Percentiles rank a stretch among this genome's conserved stretches.
These are phyloP conservation scores for Ceyx melanurus DNA, from an alignment of 2,113 vertebrate species.

Conservation along the genomic window DNA sequence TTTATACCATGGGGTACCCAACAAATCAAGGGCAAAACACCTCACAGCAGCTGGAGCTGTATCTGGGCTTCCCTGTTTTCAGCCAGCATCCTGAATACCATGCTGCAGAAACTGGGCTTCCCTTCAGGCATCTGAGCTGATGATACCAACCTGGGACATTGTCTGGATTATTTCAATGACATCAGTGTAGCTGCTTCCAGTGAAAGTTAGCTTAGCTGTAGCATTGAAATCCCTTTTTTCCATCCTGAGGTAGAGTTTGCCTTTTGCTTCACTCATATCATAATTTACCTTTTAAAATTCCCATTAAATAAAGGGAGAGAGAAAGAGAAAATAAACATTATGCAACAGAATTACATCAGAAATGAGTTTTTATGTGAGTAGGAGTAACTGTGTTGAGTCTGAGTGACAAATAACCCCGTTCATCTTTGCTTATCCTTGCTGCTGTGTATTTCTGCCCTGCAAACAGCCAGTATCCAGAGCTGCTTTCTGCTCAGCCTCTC, in stretches of 20 bases:
- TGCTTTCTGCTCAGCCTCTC: background rate
- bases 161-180: conserved; percentile 77
- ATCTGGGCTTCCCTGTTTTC: background rate
- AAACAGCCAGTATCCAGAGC: background rate
- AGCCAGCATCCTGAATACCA: background rate
- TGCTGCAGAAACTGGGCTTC: background rate
- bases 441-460: background rate
- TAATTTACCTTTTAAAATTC: conserved; percentile 70
- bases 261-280: conserved; percentile 64
- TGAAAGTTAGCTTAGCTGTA: conserved; percentile 57
- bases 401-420: background rate
- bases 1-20: background rate
- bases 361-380: background rate
- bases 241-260: conserved; percentile 64
- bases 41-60: background rate
- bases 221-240: conserved; percentile 66
- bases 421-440: background rate
- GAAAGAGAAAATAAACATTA: background rate
- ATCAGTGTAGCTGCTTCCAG: conserved; percentile 63
- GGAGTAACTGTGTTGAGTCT: background rate
- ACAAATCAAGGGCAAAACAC: background rate
- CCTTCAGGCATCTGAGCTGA: background rate
- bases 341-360: background rate
- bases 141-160: conserved; percentile 75
- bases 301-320: background rate